phyloP scores from a whole-genome alignment of 2,888 invertebrate genomes.

The Caenorhabditis sp. region DNA sequence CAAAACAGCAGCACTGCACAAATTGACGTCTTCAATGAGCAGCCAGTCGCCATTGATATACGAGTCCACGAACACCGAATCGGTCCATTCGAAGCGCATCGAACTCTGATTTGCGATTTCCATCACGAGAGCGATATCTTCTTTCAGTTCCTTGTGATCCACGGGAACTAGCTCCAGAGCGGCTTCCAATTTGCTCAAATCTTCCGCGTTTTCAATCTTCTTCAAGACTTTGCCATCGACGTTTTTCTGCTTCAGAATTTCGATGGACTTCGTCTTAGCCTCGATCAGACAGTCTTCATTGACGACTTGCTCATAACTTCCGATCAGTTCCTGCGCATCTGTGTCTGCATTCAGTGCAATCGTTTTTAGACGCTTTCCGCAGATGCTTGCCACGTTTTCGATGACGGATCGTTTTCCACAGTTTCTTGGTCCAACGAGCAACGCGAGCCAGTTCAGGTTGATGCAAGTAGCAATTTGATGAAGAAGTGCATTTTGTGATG shows the following conservation, averaged over 20 bases:
- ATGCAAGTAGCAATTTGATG: conserved; percentile 92
- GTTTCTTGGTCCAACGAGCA: conserved; percentile 89
- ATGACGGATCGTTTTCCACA: conserved; percentile 91
- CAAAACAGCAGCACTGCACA: conserved; percentile 91
- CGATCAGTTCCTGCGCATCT: conserved; percentile 95
- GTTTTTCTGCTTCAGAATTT: conserved; percentile 23
- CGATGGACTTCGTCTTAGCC: conserved; percentile 47
- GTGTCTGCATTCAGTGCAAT: conserved; percentile 93
- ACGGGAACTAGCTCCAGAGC: conserved; percentile 48
- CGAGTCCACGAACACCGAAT: conserved; percentile 85
- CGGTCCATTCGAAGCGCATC: conserved; percentile 85
- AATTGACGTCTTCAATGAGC: conserved; percentile 84
- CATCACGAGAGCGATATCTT: conserved; percentile 48
- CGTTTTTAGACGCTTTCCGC: conserved; percentile 88
- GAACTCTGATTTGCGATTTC: conserved; percentile 55
- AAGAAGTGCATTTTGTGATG: conserved; percentile 86
- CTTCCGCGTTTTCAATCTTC: not conserved
- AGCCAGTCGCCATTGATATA: conserved; percentile 84
- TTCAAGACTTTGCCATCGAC: not conserved
- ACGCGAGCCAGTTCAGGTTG: conserved; percentile 93
- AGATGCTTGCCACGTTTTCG: conserved; percentile 89
- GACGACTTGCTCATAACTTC: conserved; percentile 95
- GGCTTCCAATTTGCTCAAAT: conserved; percentile 59
- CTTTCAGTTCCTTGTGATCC: conserved; percentile 15
- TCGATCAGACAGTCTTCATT: conserved; percentile 58